Base-by-base conservation (phyloP, 2,113 vertebrate genomes). In the Pagrus major region DNA sequence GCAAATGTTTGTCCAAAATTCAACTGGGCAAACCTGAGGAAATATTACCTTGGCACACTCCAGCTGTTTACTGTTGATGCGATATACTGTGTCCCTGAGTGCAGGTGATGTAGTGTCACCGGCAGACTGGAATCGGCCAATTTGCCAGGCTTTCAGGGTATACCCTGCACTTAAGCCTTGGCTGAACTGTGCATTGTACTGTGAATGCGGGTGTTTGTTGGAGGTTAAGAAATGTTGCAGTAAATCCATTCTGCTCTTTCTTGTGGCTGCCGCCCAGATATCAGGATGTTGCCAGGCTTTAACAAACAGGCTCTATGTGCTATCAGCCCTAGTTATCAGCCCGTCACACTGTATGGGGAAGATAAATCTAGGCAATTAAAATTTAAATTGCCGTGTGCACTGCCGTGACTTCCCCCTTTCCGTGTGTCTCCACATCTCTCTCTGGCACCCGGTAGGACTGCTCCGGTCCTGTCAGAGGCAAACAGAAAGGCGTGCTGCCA, bases 341-440 rank as follows among this genome's bases (percentile, higher is more conserved):
- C 90, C 89, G 93, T 95, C 94, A 94, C 91, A 94, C 92, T 88
- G 91, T 85, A 81, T 71, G 69, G 80, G 81, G 93, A 95, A 95
- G 94, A 95, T 94, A 94, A 94, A 95, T 95, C 93, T 93, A 91
- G 89, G 91, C 94, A 95, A 95, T 94, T 95, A 94, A 94, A 93
- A 94, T 94, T 94, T 89, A 94, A 94, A 95, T 95, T 94, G 91
- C 91, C 37, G 90, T 90, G 92, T 89, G 91, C 91, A 93, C 72
- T 66, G 86, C 82, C 84, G 85, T 93, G 94, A 95, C 94, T 93
- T 80, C 76, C 79, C 82, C 71, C 74, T 84, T 88, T 86, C 78
- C 54, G 77, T 65, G 80, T 25, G 70, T 86, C 85, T 61, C 71
- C 51, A 64, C 41, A 44, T 85, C 85, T 81, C 76, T 72, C 58